A percentile compares a stretch with the other conserved stretches of the same genome.
Evolutionary conservation across 2,797 vertebrate genomes (phyloP).

Genomic region (Ciconia nigra): DNA sequence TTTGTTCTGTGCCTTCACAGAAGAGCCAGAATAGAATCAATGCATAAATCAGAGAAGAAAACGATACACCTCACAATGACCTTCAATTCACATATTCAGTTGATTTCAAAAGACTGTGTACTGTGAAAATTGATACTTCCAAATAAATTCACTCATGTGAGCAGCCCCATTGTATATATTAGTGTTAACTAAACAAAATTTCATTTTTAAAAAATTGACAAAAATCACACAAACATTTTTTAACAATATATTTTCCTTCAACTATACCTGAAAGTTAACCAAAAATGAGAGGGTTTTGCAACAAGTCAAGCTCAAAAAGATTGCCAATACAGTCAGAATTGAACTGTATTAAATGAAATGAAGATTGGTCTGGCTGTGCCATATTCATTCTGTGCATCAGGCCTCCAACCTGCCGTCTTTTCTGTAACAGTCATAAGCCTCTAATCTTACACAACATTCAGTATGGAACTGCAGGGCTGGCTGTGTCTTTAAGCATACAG

Average conservation of each 20-base stretch:
- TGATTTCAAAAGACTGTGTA: background rate
- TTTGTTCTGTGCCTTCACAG: background rate
- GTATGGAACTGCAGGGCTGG: background rate
- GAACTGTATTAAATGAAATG: background rate
- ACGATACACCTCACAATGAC: background rate
- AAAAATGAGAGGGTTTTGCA: background rate
- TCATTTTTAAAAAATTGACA: background rate
- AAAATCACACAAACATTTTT: background rate
- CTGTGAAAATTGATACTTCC: background rate
- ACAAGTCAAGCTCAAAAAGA: background rate
- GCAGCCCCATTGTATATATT: background rate
- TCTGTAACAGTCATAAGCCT: background rate
- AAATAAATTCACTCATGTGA: background rate
- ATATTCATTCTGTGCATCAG: background rate
- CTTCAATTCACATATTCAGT: background rate
- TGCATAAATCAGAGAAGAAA: background rate
- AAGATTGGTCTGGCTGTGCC: background rate
- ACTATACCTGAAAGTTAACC: background rate
- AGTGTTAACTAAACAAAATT: background rate
- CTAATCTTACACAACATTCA: background rate
- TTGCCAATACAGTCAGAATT: background rate
- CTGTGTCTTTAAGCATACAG: background rate
- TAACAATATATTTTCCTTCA: background rate
- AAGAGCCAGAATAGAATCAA: background rate
- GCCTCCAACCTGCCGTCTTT: background rate